These are phyloP conservation scores for Eremobia ochroleuca DNA, from an alignment of 2,888 invertebrate species.

Conservation along the genomic window DNA sequence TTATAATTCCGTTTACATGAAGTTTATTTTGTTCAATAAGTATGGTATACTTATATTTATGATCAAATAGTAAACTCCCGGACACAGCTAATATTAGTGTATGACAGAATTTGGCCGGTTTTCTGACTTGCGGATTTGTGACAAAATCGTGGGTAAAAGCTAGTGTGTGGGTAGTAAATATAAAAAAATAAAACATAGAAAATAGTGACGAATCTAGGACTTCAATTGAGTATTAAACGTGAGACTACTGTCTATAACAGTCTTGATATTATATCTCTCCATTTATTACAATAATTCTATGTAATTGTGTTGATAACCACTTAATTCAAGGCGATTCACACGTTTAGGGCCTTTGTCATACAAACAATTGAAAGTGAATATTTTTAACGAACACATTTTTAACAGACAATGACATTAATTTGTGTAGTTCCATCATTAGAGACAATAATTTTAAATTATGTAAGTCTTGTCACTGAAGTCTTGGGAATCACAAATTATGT, in stretches of 20 bases:
- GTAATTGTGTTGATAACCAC: constrained; percentile 65
- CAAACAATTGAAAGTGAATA: constrained; percentile 72
- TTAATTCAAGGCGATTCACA: constrained; percentile 79
- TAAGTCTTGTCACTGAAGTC: constrained; percentile 56
- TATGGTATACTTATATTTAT: neutral
- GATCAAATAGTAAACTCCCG: neutral
- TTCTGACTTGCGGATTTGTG: neutral
- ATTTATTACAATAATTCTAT: constrained; percentile 63
- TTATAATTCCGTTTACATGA: neutral
- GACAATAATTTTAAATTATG: constrained; percentile 60
- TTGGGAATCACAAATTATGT: constrained; percentile 39
- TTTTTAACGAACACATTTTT: constrained; percentile 63
- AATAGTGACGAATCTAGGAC: neutral
- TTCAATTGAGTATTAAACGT: neutral
- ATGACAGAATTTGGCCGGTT: neutral
- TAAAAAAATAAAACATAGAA: neutral
- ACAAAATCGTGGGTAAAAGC: neutral
- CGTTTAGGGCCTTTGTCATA: constrained; percentile 76
- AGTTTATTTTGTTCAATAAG: neutral
- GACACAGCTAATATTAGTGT: neutral
- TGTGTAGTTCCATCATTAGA: constrained; percentile 58
- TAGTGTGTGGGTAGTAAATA: neutral
- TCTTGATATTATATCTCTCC: constrained; percentile 60
- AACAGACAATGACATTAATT: constrained; percentile 65
- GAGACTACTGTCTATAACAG: constrained; percentile 41